Base-by-base conservation (phyloP, 2,113 vertebrate species). In the Chionis minor region DNA sequence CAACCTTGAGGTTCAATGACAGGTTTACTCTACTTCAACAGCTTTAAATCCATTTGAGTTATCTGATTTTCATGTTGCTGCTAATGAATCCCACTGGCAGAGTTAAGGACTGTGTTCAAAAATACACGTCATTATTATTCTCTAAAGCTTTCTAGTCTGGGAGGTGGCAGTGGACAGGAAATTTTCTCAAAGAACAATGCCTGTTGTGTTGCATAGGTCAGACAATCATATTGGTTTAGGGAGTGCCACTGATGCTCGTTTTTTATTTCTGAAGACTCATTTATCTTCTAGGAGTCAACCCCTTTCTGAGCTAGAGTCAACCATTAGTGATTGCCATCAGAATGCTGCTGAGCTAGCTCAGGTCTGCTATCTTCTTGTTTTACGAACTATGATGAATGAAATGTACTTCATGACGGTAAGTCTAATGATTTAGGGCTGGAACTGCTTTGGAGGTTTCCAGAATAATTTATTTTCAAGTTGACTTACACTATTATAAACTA, bases 281-380 rank as follows among this genome's bases (percentile, higher is more conserved):
- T 95, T 72, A 33, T 96, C 89, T 94, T 78, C 54, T 55, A 58
- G 63, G 22, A 93, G 54, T 54, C 81, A 96, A 85, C 19, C 22
- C 12, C 4, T 90, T 85, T 88, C 82, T 75, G 54, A 91, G 38
- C 27, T 65, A 69, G 59, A 91, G 44, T 93, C 61, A 85, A 23
- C 24, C 65, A 45, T 84, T 95, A 94, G 72, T 88, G 95, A 91
- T 49, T 85, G 70, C 49, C 78, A 88, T 79, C 78, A 70, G 22
- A 82, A 93, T 54, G 51, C 10, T 92, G 79, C 90, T 90, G 91
- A 95, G 78, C 23, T 87, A 87, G 93, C 70, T 81, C 26, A 54
- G 35, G 22, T 81, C 45, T 70, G 38, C 73, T 62, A 56, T 70
- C 70, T 63, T 74, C 58, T 62, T 92, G 58, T 71, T 96, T 90